Conservation (phyloP, 2,113 vertebrate species). For the Channa maculata region DNA sequence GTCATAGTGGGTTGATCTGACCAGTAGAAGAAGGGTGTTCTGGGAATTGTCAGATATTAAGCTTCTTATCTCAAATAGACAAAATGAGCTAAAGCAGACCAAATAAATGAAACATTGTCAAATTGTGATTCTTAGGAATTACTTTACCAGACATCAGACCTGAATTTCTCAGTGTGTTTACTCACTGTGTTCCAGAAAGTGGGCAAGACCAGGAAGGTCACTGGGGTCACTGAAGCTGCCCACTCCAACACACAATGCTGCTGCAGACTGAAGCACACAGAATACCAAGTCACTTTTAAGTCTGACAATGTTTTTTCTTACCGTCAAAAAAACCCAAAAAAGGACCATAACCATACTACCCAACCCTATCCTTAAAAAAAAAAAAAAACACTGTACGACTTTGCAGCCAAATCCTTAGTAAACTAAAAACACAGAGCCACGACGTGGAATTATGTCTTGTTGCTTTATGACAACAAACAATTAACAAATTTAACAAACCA, state of each 20-base stretch:
- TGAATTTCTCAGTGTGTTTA: constrained; percentile 28
- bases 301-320: not conserved
- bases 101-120: constrained; percentile 21
- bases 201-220: constrained; percentile 96
- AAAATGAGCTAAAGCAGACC: constrained; percentile 24
- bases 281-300: constrained; percentile 17
- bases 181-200: constrained; percentile 99
- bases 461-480: no score
- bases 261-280: constrained; percentile 88
- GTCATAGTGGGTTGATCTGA: constrained; percentile 21
- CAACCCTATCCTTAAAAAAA: no score
- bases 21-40: constrained; percentile 23
- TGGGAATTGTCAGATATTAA: constrained; percentile 48
- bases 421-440: no score
- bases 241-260: constrained; percentile 93
- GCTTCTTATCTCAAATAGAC: constrained; percentile 26
- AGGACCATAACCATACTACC: not conserved
- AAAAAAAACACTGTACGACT: no score
- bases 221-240: constrained; percentile 97
- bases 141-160: not conserved
- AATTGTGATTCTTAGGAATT: not conserved
- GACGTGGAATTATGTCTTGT: no score
- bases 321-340: not conserved
- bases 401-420: no score
- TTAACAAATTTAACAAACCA: no score